Conservation (phyloP, 1,140 invertebrate genomes). For the Drosophila arawakana region DNA sequence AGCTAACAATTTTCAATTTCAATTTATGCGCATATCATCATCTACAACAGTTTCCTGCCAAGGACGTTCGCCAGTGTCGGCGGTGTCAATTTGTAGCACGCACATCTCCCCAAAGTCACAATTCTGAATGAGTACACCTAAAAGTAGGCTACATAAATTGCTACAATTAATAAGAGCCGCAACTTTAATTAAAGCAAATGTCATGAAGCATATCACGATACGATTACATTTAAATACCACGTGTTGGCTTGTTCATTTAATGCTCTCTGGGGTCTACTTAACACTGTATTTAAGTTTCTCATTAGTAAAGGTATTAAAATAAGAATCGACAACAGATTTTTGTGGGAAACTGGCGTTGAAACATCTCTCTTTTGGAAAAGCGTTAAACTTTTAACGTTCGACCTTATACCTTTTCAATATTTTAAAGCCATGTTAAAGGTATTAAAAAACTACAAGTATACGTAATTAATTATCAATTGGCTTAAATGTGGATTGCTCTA, state of each 20-base stretch:
- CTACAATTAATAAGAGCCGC: background rate
- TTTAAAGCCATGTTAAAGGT: too few relatives aligned
- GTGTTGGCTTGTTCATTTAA: background rate
- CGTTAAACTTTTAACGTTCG: too few relatives aligned
- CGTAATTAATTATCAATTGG: too few relatives aligned
- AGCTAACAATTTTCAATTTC: slow-evolving; percentile 55
- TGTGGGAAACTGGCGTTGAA: background rate
- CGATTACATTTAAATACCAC: background rate
- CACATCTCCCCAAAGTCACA: slow-evolving; percentile 1
- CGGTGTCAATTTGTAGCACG: slow-evolving; percentile 36
- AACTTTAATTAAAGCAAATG: slow-evolving; percentile 8
- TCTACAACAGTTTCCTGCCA: slow-evolving; percentile 9
- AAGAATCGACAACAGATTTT: background rate
- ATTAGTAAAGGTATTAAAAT: background rate
- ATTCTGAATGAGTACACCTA: background rate
- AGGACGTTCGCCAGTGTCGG: slow-evolving; percentile 29
- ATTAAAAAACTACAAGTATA: too few relatives aligned
- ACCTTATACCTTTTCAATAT: too few relatives aligned
- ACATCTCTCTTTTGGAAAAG: background rate
- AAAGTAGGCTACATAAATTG: slow-evolving; percentile 1
- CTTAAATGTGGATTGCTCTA: too few relatives aligned
- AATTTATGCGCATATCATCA: slow-evolving; percentile 62
- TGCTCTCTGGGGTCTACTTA: slow-evolving; percentile 38
- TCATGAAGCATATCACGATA: background rate
- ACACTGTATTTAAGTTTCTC: slow-evolving; percentile 3